Percentiles rank a stretch among this genome's conserved stretches.
phyloP scores from a whole-genome alignment of 2,888 invertebrate genomes.

The Drosophila borealis region DNA sequence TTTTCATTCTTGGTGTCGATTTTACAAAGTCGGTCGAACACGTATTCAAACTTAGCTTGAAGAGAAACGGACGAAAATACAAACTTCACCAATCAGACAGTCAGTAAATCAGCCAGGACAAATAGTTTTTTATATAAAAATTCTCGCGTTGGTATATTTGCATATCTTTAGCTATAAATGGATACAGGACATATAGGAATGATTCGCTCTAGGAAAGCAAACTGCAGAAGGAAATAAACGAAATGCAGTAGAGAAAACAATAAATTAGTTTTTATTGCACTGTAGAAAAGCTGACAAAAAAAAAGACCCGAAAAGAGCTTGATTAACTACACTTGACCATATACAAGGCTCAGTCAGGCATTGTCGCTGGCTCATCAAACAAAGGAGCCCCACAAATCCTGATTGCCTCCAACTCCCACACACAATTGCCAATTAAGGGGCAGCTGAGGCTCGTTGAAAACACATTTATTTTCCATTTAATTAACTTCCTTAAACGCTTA shows the following conservation, averaged over 20 bases:
- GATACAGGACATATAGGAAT: too few relatives aligned
- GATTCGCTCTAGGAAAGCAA: not conserved
- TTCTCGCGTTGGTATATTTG: too few relatives aligned
- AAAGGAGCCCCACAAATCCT: conserved; percentile 27
- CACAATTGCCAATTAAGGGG: conserved; percentile 63
- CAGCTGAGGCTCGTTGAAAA: conserved; percentile 61
- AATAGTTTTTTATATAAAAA: too few relatives aligned
- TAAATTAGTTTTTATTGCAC: conserved; percentile 15
- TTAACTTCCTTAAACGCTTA: conserved; percentile 75
- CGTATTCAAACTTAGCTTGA: too few relatives aligned
- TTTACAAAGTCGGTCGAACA: too few relatives aligned
- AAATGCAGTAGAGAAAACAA: conserved; percentile 19
- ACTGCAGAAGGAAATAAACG: conserved; percentile 19
- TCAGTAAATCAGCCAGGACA: too few relatives aligned
- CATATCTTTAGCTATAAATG: too few relatives aligned
- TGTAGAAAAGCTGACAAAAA: not conserved
- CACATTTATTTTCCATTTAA: conserved; percentile 75
- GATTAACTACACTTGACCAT: conserved; percentile 41
- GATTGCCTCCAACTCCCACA: conserved; percentile 49
- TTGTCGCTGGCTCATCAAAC: conserved; percentile 40
- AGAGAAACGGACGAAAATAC: too few relatives aligned
- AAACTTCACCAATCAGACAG: too few relatives aligned
- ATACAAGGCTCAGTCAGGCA: conserved; percentile 12
- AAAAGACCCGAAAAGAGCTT: conserved; percentile 51
- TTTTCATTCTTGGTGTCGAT: too few relatives aligned